A percentile compares a stretch with the other conserved stretches of the same genome.
Evolutionary conservation across 2,797 vertebrate genomes (phyloP).

Genomic region (Acanthornis magna): DNA sequence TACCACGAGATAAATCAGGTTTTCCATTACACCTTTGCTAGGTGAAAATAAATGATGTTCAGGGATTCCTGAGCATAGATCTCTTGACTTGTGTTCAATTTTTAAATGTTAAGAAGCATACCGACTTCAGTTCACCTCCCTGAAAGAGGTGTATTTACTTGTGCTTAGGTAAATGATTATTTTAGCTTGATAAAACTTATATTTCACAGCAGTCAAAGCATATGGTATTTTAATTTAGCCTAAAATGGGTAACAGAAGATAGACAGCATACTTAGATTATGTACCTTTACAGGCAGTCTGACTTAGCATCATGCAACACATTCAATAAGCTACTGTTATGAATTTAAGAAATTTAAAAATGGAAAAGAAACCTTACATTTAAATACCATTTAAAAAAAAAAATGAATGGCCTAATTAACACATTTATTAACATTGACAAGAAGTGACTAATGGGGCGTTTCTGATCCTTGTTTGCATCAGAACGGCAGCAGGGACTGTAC

Average conservation of each 20-base stretch:
- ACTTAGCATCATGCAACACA: not conserved
- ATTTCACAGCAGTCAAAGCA: not conserved
- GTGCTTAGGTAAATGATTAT: not conserved
- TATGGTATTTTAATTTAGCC: not conserved
- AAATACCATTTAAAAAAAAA: not conserved
- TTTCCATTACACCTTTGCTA: not conserved
- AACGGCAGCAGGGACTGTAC: conserved; percentile 33
- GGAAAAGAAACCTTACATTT: not conserved
- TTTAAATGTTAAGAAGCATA: not conserved
- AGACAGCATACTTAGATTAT: not conserved
- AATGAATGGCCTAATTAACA: not conserved
- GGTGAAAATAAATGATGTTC: not conserved
- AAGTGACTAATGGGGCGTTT: not conserved
- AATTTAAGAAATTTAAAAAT: not conserved
- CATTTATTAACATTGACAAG: not conserved
- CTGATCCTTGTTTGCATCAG: not conserved
- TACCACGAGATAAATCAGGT: not conserved
- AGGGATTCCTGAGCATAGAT: not conserved
- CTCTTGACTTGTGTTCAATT: not conserved
- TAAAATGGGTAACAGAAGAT: not conserved
- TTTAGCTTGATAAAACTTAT: not conserved
- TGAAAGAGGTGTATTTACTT: not conserved
- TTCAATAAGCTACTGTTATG: not conserved
- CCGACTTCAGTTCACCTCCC: not conserved
- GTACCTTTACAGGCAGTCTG: not conserved